Base-by-base conservation (phyloP, 2,113 vertebrate species). In the Poicephalus meyeri region DNA sequence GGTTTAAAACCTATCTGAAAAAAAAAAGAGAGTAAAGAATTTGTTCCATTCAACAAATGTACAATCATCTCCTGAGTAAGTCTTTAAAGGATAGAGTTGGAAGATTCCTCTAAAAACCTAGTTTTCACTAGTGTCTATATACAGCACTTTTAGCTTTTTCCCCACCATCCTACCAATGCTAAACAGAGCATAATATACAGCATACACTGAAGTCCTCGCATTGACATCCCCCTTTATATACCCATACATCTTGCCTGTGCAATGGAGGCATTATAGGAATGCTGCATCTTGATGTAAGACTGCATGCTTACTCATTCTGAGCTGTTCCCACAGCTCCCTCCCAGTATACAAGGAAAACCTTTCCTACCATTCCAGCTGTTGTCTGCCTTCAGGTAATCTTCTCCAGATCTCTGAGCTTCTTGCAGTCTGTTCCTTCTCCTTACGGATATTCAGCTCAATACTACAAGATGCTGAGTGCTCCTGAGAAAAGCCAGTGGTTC, bases 1-100 rank as follows among this genome's bases (percentile, higher is more conserved):
- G 81, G 91, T 97, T 97, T 98, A 97, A 98, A 98, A 96, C 97
- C 97, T 98, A 98, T 97, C 97, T 98, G 97, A 69, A 97, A 98
- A 95, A 97, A 97, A 77, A 97, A 97, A 97, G 39, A 97, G 95
- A 97, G 95, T 95, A 97, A 97, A 98, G 63, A 93, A 95, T 97
- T 98, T 96, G 95, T 97, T 97, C 96, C 73, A 33, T 97, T 97
- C 94, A 95, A 89, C 81, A 97, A 29, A 58, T 88, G 97, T 55
- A 82, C 47, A 95, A 66, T 69, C 37, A 84, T 66, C 39, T 90
- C 74, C 69, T 76, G 37, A 76, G 33, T 76, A 71, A 35, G 26
- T 55, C 28, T 50, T 86, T 79, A 71, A 93, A 95, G 77, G 52
- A 35, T 5, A 73, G 35, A 42, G 42, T 69, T 71, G 66, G 28